Conservation (phyloP, 2,888 invertebrate species). For the Drosophila prolongata region DNA sequence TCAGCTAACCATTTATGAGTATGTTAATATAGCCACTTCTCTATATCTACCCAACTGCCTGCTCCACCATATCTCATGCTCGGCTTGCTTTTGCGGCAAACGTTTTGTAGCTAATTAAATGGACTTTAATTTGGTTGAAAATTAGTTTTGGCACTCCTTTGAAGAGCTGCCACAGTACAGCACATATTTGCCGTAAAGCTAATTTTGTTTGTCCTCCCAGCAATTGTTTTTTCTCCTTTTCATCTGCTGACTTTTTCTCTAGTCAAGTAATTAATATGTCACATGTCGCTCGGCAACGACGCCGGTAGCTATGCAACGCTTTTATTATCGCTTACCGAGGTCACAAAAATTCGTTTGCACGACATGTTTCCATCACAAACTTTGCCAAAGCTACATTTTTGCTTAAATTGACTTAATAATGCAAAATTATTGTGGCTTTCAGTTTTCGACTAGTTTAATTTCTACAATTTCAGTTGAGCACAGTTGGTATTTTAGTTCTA, state of each 20-base stretch:
- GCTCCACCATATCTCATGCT: constrained; percentile 5
- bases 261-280: constrained; percentile 35
- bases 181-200: constrained; percentile 3
- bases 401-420: constrained; percentile 9
- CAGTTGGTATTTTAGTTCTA: too few species aligned
- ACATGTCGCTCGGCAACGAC: constrained; percentile 20
- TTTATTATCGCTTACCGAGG: constrained; percentile 5
- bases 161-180: not conserved
- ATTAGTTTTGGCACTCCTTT: constrained; percentile 26
- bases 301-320: constrained; percentile 13
- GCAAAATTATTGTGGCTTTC: not conserved
- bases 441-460: too few species aligned
- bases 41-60: not conserved
- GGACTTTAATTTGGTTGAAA: constrained; percentile 35
- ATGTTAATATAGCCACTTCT: constrained; percentile 20
- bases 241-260: constrained; percentile 7
- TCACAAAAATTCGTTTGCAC: constrained; percentile 1
- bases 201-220: constrained; percentile 10
- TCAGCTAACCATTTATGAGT: constrained; percentile 56
- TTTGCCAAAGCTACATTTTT: constrained; percentile 1
- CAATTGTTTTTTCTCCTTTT: constrained; percentile 9
- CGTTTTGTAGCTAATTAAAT: constrained; percentile 51
- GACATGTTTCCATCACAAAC: not conserved
- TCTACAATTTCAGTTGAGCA: too few species aligned
- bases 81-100: constrained; percentile 34